Conservation (phyloP, 2,113 vertebrate genomes). For the Thunnus maccoyii region DNA sequence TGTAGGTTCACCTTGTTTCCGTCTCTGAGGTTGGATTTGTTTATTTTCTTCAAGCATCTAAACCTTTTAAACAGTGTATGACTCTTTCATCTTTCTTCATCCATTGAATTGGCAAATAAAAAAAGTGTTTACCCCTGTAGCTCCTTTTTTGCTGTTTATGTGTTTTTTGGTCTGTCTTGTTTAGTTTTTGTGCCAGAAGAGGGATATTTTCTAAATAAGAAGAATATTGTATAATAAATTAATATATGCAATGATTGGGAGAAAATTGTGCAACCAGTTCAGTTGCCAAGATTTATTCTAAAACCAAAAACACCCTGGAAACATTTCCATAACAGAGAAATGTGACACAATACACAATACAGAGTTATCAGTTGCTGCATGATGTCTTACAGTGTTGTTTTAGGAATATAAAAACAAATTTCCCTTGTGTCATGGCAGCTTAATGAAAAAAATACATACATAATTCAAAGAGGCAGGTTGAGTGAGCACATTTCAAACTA, state of each 20-base stretch:
- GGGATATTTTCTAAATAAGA: background rate
- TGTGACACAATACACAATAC: background rate
- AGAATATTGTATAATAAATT: background rate
- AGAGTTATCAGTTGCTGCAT: too few species aligned
- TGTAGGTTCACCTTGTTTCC: conserved; percentile 10
- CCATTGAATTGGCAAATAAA: conserved; percentile 25
- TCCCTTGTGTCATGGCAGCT: background rate
- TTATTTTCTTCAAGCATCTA: conserved; percentile 36
- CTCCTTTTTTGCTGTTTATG: conserved; percentile 1
- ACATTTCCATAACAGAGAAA: background rate
- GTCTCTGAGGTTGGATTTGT: conserved; percentile 27
- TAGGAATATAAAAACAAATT: background rate
- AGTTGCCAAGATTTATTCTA: background rate
- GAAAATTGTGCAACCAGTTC: background rate
- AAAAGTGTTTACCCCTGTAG: conserved; percentile 20
- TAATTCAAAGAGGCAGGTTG: background rate
- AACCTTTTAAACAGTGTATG: conserved; percentile 40
- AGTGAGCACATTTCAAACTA: background rate
- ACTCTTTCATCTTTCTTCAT: conserved; percentile 38
- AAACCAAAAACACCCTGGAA: background rate
- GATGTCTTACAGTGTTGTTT: background rate
- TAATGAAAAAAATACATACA: background rate
- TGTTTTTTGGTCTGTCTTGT: background rate
- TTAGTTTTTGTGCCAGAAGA: background rate
- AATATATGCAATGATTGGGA: background rate